Conservation (phyloP, 2,888 invertebrate species). For the Thymelicus lineola region DNA sequence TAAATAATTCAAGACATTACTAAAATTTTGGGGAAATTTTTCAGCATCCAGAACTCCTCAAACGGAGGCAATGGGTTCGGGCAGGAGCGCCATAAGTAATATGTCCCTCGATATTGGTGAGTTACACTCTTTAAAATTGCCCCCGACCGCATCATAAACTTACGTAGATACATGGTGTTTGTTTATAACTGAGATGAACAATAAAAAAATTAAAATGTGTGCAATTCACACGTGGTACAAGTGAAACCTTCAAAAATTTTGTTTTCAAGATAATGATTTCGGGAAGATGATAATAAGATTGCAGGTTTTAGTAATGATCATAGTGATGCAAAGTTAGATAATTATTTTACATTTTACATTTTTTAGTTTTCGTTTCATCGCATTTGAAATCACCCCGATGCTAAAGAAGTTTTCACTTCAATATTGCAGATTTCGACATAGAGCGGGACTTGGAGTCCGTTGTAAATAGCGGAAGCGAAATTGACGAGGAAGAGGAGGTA, state of each 20-base stretch:
- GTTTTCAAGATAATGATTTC: no score
- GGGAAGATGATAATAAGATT: no score
- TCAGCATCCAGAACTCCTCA: background rate
- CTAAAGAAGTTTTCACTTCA: no score
- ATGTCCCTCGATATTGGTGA: background rate
- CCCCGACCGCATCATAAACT: conserved; percentile 3
- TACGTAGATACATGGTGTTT: background rate
- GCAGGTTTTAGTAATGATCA: no score
- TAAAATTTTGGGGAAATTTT: conserved; percentile 1
- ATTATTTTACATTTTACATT: no score
- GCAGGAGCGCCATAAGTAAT: conserved; percentile 7
- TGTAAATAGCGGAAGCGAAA: background rate
- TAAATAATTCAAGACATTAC: no score
- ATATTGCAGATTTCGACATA: conserved; percentile 1
- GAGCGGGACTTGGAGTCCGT: background rate
- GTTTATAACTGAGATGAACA: background rate
- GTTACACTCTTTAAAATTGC: background rate
- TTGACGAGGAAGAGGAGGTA: no score
- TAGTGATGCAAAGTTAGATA: no score
- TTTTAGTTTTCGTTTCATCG: no score
- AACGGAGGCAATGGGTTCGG: background rate
- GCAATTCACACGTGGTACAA: no score
- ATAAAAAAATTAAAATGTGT: background rate
- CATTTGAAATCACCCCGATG: no score
- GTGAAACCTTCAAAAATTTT: no score